A percentile compares a stretch with the other conserved stretches of the same genome.
phyloP scores from a whole-genome alignment of 2,113 vertebrate genomes.

The Lethenteron reissneri region DNA sequence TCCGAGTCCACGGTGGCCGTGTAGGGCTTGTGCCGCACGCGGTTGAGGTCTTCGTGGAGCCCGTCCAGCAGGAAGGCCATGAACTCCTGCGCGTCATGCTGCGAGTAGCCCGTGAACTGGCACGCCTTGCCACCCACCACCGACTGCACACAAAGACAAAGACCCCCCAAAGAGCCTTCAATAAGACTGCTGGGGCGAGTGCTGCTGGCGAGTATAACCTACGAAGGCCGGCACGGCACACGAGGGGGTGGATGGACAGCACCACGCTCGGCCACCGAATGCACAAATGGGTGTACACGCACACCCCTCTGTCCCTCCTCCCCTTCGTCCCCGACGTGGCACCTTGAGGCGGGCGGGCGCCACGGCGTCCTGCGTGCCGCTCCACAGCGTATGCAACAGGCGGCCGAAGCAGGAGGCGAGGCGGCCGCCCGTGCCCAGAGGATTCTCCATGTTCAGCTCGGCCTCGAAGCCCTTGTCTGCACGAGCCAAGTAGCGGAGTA shows the following conservation, averaged over 20 bases:
- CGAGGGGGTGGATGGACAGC: too few species aligned
- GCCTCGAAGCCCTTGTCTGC: slow-evolving; percentile 73
- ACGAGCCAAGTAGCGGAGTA: neutral
- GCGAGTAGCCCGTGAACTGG: slow-evolving; percentile 92
- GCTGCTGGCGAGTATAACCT: too few species aligned
- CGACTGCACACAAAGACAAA: slow-evolving; percentile 25
- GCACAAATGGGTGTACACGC: too few species aligned
- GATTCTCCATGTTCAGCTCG: slow-evolving; percentile 87
- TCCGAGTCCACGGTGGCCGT: slow-evolving; percentile 86
- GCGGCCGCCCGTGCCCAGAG: slow-evolving; percentile 66
- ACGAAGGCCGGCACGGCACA: too few species aligned
- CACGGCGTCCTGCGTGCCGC: slow-evolving; percentile 87
- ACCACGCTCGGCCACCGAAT: too few species aligned
- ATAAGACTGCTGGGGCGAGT: too few species aligned
- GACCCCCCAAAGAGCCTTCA: too few species aligned
- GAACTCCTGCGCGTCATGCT: slow-evolving; percentile 94
- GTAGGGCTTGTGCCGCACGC: slow-evolving; percentile 93
- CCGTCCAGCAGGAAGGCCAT: slow-evolving; percentile 94
- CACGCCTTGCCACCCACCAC: slow-evolving; percentile 94
- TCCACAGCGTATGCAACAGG: slow-evolving; percentile 71
- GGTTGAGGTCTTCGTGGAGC: slow-evolving; percentile 89
- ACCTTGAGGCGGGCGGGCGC: slow-evolving; percentile 95
- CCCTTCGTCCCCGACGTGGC: slow-evolving; percentile 1
- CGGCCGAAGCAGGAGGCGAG: slow-evolving; percentile 82
- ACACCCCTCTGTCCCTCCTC: too few species aligned